Percentiles rank a stretch among this genome's conserved stretches.
Evolutionary conservation across 1,140 invertebrate species (phyloP).

Genomic region (Listronotus oregonensis): DNA sequence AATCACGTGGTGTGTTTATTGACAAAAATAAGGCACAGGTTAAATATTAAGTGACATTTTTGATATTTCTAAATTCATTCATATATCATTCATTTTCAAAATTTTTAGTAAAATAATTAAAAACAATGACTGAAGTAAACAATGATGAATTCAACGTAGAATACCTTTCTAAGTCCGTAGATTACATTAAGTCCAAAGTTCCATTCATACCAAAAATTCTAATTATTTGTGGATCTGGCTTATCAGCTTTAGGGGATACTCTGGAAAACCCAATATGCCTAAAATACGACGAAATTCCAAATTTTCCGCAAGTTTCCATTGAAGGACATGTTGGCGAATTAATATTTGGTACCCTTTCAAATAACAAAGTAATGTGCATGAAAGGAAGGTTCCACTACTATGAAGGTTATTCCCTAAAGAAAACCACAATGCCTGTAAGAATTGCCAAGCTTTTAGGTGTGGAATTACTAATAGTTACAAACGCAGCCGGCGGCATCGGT

Average conservation of each 20-base stretch:
- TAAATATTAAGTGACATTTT: no score
- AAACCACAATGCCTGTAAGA: slow-evolving; percentile 90
- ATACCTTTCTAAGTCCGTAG: slow-evolving; percentile 58
- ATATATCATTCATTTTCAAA: no score
- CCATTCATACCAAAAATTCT: slow-evolving; percentile 79
- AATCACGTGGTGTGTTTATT: no score
- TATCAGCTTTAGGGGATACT: slow-evolving; percentile 83
- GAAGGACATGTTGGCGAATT: slow-evolving; percentile 86
- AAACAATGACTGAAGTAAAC: neutral
- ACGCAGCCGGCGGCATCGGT: slow-evolving; percentile 92
- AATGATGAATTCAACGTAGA: neutral
- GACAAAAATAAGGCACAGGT: no score
- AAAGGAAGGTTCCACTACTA: slow-evolving; percentile 94
- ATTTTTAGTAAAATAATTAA: neutral
- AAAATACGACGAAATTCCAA: slow-evolving; percentile 84
- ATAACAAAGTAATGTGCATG: slow-evolving; percentile 87
- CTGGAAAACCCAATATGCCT: slow-evolving; percentile 74
- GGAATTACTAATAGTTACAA: slow-evolving; percentile 84
- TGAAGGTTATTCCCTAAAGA: slow-evolving; percentile 88
- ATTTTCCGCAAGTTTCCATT: slow-evolving; percentile 88
- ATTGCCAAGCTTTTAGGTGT: slow-evolving; percentile 92
- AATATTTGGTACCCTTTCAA: slow-evolving; percentile 82
- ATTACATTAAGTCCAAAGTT: slow-evolving; percentile 74
- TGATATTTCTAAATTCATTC: no score
- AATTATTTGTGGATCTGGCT: slow-evolving; percentile 94